These are phyloP conservation scores for Paramormyrops hopkinsi DNA, from an alignment of 2,797 vertebrate species.

Conservation along the genomic window DNA sequence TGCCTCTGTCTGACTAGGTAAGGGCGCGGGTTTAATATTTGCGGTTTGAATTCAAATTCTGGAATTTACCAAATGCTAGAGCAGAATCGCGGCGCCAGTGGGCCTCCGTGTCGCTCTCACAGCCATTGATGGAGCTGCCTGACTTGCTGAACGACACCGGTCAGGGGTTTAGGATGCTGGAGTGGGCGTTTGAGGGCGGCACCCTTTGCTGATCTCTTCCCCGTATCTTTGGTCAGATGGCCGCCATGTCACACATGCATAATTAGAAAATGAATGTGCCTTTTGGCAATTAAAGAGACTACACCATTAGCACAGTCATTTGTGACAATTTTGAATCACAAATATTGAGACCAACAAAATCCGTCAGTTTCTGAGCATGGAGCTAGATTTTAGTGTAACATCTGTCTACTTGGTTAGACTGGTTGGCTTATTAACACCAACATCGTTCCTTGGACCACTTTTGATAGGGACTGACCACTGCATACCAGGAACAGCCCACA, in stretches of 20 bases:
- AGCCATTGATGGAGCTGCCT: neutral
- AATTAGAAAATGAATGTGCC: neutral
- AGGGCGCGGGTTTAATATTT: neutral
- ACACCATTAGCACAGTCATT: neutral
- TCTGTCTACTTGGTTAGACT: neutral
- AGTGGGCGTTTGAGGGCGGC: neutral
- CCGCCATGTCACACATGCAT: neutral
- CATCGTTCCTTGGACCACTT: neutral
- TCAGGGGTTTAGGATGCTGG: neutral
- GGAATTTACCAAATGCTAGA: neutral
- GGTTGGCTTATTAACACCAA: neutral
- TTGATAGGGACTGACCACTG: neutral
- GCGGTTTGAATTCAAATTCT: neutral
- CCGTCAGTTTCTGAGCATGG: neutral
- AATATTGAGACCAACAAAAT: neutral
- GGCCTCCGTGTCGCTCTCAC: neutral
- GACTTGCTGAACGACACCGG: neutral
- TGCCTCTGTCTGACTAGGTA: neutral
- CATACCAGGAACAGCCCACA: neutral
- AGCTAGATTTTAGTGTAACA: neutral
- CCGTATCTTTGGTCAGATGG: neutral
- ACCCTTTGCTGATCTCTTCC: neutral
- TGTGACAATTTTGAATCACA: neutral
- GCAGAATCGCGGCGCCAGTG: neutral
- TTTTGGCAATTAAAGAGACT: neutral